These are phyloP conservation scores for Furcula furcula DNA, from an alignment of 2,888 invertebrate genomes.

Conservation along the genomic window DNA sequence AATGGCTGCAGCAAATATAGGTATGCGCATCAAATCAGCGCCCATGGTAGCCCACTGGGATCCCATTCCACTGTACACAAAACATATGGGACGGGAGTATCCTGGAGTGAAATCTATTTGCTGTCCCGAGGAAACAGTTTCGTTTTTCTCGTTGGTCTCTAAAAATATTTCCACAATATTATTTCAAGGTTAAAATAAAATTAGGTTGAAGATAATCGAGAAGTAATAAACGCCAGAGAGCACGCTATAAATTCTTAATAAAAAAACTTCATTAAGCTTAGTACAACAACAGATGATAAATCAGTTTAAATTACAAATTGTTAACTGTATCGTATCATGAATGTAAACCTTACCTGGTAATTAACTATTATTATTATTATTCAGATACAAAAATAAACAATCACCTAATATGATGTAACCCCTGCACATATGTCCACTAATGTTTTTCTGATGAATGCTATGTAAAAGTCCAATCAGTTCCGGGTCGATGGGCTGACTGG, in stretches of 20 bases:
- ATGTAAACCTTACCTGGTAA: no score
- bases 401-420: slow-evolving; percentile 80
- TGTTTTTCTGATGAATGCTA: slow-evolving; percentile 61
- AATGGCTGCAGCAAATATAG: slow-evolving; percentile 78
- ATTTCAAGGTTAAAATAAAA: no score
- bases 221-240: no score
- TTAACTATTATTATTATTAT: no score
- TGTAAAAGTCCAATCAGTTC: slow-evolving; percentile 74
- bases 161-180: no score
- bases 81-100: slow-evolving; percentile 78
- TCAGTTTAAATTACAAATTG: no score
- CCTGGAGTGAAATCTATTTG: slow-evolving; percentile 34
- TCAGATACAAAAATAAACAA: no score
- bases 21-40: slow-evolving; percentile 80
- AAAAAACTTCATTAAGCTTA: no score
- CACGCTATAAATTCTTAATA: no score
- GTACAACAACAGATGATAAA: no score
- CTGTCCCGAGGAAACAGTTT: slow-evolving; percentile 33
- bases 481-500: slow-evolving; percentile 51
- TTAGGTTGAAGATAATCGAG: no score
- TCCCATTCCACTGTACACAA: slow-evolving; percentile 87
- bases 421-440: slow-evolving; percentile 82
- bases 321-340: no score
- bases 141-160: slow-evolving; percentile 32
- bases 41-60: slow-evolving; percentile 86